Conservation (phyloP, 2,888 invertebrate genomes). For the Drosophila meridionalis region DNA sequence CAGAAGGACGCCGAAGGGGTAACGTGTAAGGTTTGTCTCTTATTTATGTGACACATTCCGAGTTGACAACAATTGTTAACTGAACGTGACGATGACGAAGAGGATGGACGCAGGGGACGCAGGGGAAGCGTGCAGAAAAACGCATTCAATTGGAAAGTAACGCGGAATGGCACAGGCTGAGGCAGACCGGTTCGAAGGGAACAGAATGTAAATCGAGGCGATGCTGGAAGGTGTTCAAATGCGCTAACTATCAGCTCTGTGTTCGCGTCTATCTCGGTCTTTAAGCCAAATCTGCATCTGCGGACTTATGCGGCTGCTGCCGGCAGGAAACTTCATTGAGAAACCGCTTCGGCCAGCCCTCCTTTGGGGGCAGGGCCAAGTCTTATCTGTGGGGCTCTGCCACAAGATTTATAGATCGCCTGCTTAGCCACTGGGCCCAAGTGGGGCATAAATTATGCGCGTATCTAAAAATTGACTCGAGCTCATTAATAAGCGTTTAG, state of each 20-base stretch:
- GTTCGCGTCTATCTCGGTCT: slow-evolving; percentile 1
- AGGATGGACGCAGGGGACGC: slow-evolving; percentile 3
- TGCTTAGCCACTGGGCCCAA: slow-evolving; percentile 14
- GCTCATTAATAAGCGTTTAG: slow-evolving; percentile 76
- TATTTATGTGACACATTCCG: slow-evolving; percentile 66
- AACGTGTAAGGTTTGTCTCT: slow-evolving; percentile 22
- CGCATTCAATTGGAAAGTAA: slow-evolving; percentile 65
- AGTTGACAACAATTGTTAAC: slow-evolving; percentile 46
- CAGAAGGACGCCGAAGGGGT: slow-evolving; percentile 42
- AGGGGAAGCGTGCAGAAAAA: slow-evolving; percentile 17
- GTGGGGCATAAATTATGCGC: slow-evolving; percentile 44
- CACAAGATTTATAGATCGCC: slow-evolving; percentile 68
- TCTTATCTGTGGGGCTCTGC: slow-evolving; percentile 50
- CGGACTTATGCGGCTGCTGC: slow-evolving; percentile 1
- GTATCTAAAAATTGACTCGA: slow-evolving; percentile 53
- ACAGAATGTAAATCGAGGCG: slow-evolving; percentile 22
- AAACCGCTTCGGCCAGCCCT: neutral
- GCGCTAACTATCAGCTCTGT: slow-evolving; percentile 13
- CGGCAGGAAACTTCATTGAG: neutral
- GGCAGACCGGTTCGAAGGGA: slow-evolving; percentile 8
- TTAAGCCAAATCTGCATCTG: slow-evolving; percentile 7
- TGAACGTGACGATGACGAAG: slow-evolving; percentile 19
- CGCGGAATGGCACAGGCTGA: neutral
- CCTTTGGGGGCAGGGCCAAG: neutral
- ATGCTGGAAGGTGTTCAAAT: slow-evolving; percentile 46